Evolutionary conservation across 2,888 invertebrate genomes (phyloP), one percentile per base, ranked within the genome.

Genomic region (Dicranocentrus wangi): DNA sequence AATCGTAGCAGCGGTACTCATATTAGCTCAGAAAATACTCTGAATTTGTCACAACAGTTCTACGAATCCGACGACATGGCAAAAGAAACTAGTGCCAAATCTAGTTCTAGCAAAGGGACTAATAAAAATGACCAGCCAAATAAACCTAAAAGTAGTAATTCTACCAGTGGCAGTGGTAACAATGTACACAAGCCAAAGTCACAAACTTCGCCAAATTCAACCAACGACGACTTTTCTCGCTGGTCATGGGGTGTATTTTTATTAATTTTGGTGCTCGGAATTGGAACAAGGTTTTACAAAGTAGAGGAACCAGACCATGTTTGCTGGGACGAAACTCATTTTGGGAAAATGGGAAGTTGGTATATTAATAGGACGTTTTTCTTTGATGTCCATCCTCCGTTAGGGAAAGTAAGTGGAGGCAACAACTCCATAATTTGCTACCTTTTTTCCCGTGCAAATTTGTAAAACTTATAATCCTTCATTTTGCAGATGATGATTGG

Each of bases 261-360:
- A 28, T 85, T 91, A 39, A 90, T 96, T 79, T 90, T 93, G 84
- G 87, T 91, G 27, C 89, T 94, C 61, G 94, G 96, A 39, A 89
- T 93, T 85, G 89, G 91, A 32, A 96, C 96, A 10, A 91, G 97
- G 87, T 95, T 94, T 89, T 94, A 97, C 88, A 96, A 95, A 91
- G 94, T 98, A 51, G 91, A 94, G 23, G 94, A 95, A 88, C 98
- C 98, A 1, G 93, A 95, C 89, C 97, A 97, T 92, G 94, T 98
- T 27, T 98, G 97, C 88, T 97, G 97, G 97, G 98, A 98, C 90
- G 98, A 98, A 91, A 98, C 98, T 28, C 98, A 98, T 90, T 98
- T 98, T 91, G 98, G 98, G 0, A 98, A 98, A 92, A 98, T 98
- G 97, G 97, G 95, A 0, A 97, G 96, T 88, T 98, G 97, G 97